Percentiles rank a stretch among this genome's conserved stretches.
phyloP scores from a whole-genome alignment of 1,140 invertebrate genomes.

The Steinernema feltiae region DNA sequence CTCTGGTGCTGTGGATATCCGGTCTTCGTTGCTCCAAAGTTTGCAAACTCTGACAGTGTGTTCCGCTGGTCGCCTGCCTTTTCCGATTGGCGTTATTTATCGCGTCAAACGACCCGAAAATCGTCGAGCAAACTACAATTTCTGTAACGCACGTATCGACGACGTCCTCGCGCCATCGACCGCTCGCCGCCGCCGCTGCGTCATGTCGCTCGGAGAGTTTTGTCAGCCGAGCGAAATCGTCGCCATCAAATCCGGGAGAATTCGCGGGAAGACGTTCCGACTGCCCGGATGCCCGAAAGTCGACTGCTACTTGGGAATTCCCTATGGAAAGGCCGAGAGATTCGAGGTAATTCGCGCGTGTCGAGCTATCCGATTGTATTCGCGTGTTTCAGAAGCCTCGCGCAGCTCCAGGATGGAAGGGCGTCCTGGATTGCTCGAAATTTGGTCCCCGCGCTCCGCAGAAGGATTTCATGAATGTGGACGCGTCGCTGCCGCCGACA shows the following conservation, averaged over 20 bases:
- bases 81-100: too few relatives aligned
- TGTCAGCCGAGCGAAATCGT: not conserved
- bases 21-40: too few relatives aligned
- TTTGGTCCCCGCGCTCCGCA: slow-evolving; percentile 1
- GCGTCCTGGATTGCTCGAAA: not conserved
- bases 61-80: too few relatives aligned
- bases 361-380: too few relatives aligned
- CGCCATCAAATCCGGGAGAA: not conserved
- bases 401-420: not conserved
- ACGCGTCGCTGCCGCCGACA: not conserved
- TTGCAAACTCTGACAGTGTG: too few relatives aligned
- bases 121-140: too few relatives aligned
- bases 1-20: too few relatives aligned
- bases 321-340: slow-evolving; percentile 5
- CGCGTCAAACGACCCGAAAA: too few relatives aligned
- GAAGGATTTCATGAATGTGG: not conserved
- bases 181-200: too few relatives aligned
- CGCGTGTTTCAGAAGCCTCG: not conserved
- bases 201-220: too few relatives aligned
- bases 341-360: slow-evolving; percentile 15
- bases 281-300: not conserved
- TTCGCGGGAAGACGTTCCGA: not conserved
- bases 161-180: too few relatives aligned
- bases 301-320: slow-evolving; percentile 17
- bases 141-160: too few relatives aligned